Percentiles rank a stretch among this genome's conserved stretches.
phyloP scores from a whole-genome alignment of 2,797 vertebrate species.

The Malurus splendens region DNA sequence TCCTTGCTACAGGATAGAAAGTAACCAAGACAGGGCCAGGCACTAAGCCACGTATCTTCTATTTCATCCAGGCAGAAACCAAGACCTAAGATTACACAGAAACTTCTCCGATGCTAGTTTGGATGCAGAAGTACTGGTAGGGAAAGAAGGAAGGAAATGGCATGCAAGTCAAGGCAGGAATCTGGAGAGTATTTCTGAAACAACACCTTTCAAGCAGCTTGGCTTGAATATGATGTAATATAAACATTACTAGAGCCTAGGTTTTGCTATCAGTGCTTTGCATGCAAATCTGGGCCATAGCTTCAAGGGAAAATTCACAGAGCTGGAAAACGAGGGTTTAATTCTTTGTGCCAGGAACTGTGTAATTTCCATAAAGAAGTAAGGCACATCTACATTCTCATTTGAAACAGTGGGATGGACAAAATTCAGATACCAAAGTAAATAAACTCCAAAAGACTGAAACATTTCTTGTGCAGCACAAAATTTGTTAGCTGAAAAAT shows the following conservation, averaged over 20 bases:
- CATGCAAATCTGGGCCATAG: background rate
- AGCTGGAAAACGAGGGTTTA: background rate
- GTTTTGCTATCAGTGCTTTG: background rate
- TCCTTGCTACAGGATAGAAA: background rate
- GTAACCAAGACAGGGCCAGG: background rate
- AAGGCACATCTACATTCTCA: background rate
- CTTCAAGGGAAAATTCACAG: background rate
- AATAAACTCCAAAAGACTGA: background rate
- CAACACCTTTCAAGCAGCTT: background rate
- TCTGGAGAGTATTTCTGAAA: slow-evolving; percentile 19
- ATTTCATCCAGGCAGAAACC: background rate
- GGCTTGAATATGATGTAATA: background rate
- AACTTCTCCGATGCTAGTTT: background rate
- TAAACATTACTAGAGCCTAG: background rate
- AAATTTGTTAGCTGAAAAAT: background rate
- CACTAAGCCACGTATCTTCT: background rate
- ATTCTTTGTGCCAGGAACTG: background rate
- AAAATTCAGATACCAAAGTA: background rate
- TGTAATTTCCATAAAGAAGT: background rate
- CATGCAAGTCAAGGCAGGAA: slow-evolving; percentile 14
- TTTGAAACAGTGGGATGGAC: background rate
- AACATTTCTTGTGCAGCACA: background rate
- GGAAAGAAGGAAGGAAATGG: slow-evolving; percentile 9
- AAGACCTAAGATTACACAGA: background rate
- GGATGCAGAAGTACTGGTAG: background rate